Base-by-base conservation (phyloP, 2,797 vertebrate species). In the Cephalopachus bancanus region DNA sequence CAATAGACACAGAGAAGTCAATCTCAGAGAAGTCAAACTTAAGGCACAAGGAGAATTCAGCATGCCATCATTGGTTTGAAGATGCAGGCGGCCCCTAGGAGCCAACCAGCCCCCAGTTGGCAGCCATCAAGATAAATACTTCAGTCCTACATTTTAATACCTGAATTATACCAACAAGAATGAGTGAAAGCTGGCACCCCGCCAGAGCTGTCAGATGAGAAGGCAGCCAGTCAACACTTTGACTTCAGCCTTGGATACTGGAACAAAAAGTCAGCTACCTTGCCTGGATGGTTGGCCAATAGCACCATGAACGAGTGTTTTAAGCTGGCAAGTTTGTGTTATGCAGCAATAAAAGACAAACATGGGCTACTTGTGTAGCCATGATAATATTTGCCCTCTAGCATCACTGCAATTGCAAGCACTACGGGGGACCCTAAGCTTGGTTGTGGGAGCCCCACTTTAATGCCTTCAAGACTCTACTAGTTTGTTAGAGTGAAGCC, bases 151-250 rank as follows among this genome's bases (percentile, higher is more conserved):
- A 15, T 24, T 3, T 19, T 4, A 26, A 76, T 65, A n/a, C 51
- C 81, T 12, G 8, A 75, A 0, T 30, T 44, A 69, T 3, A 28
- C 9, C n/a, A 7, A 1, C 3, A 28, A 51, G 20, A 30, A 55
- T 0, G 16, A 83, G 3, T 3, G 9, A 30, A 53, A 33, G 24
- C 10, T 0, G 11, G 44, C 11, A 20, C 26, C 33, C 17, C 11
- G 8, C 5, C 26, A 37, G 37, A 79, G 11, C 33, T 16, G 37
- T 86, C 28, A 19, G 10, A 2, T 1, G 20, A 71, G 65, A 16
- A 15, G 2, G 2, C 16, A 72, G n/a, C 26, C 14, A 26, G 10
- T 1, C 1, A 53, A 49, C 20, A 67, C 55, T 28, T 11, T 0
- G 15, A 69, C 26, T 80, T 86, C 75, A 69, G 51, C 10, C 49